These are phyloP conservation scores for Panonychus citri DNA, from an alignment of 1,140 invertebrate species.

Conservation along the genomic window DNA sequence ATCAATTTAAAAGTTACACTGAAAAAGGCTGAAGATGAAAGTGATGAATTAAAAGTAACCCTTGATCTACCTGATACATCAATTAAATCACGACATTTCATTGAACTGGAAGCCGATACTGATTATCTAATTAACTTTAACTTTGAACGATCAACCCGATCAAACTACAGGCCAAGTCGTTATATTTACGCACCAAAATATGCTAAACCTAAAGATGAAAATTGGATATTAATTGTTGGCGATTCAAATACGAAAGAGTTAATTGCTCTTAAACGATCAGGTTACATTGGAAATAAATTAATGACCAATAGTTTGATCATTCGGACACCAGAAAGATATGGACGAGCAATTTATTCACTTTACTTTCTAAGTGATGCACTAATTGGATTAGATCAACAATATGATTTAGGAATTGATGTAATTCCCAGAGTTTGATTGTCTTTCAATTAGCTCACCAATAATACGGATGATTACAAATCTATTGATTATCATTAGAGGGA, in stretches of 20 bases:
- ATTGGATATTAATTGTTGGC: slow-evolving; percentile 76
- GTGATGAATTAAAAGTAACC: background rate
- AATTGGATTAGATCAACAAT: slow-evolving; percentile 85
- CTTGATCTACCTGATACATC: background rate
- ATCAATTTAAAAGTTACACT: background rate
- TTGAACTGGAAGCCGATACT: background rate
- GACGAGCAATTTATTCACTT: slow-evolving; percentile 43
- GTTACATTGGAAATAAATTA: slow-evolving; percentile 20
- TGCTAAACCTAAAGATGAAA: slow-evolving; percentile 77
- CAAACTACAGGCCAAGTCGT: background rate
- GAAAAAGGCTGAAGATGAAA: background rate
- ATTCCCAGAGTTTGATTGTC: no score
- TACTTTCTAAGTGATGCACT: slow-evolving; percentile 85
- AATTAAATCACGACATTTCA: background rate
- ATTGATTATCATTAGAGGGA: no score
- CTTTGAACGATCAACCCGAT: background rate
- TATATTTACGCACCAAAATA: slow-evolving; percentile 52
- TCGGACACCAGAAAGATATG: slow-evolving; percentile 32
- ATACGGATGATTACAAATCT: no score
- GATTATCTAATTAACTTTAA: background rate
- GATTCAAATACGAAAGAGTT: slow-evolving; percentile 41
- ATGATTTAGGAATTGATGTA: slow-evolving; percentile 27
- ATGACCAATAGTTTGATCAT: slow-evolving; percentile 34
- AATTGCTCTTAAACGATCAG: slow-evolving; percentile 57
- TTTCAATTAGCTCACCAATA: no score